Evolutionary conservation across 2,888 invertebrate genomes (phyloP).

Genomic region (Macrophya annulata): DNA sequence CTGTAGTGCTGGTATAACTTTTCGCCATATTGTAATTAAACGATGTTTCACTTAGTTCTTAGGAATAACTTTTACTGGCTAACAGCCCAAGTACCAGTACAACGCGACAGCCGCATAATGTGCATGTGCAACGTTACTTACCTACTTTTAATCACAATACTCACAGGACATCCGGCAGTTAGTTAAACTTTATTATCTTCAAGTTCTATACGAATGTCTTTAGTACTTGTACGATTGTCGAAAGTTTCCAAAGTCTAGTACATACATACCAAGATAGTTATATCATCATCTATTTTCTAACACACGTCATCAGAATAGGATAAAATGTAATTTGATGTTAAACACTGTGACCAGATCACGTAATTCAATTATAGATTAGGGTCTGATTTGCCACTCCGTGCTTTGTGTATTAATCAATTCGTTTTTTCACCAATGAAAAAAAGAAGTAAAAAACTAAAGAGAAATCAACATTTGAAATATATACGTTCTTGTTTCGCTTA

Average conservation of each 20-base stretch:
- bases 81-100: neutral
- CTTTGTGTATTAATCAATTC: neutral
- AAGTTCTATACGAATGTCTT: no score
- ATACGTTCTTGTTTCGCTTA: neutral
- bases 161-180: neutral
- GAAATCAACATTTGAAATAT: neutral
- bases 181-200: neutral
- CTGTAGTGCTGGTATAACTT: neutral
- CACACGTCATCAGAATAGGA: neutral
- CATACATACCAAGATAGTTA: no score
- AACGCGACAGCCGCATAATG: slow-evolving; percentile 8
- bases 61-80: neutral
- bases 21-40: slow-evolving; percentile 4
- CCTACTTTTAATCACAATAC: neutral
- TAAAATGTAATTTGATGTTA: neutral
- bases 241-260: neutral
- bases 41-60: slow-evolving; percentile 11
- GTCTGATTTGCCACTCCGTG: neutral
- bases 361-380: slow-evolving; percentile 13
- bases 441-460: neutral
- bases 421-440: neutral
- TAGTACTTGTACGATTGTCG: neutral
- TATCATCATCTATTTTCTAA: neutral
- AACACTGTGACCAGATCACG: neutral
- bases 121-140: slow-evolving; percentile 12